phyloP scores from a whole-genome alignment of 2,113 vertebrate species.

The Myotis lucifugus region DNA sequence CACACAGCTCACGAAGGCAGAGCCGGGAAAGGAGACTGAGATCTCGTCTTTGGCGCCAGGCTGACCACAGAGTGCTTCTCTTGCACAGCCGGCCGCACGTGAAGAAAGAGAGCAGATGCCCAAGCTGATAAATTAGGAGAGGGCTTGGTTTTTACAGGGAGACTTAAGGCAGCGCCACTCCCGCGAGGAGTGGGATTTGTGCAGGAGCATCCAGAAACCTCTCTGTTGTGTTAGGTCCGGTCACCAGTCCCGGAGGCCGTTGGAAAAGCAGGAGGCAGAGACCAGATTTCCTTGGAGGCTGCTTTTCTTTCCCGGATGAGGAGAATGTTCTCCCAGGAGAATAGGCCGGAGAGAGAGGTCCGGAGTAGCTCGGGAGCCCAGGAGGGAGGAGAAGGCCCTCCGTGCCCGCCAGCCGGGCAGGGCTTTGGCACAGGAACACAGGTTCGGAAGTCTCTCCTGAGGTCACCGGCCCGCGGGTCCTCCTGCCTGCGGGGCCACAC shows the following conservation, averaged over 20 bases:
- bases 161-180: not conserved
- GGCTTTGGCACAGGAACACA: not conserved
- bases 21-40: not conserved
- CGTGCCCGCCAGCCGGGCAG: not conserved
- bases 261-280: not conserved
- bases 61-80: not conserved
- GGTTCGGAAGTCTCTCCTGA: not conserved
- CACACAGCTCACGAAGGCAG: not conserved
- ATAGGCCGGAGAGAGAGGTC: not conserved
- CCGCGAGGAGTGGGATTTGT: not conserved
- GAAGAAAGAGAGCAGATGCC: not conserved
- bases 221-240: not conserved
- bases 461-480: not conserved
- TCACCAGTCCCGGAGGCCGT: not conserved
- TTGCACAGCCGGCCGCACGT: not conserved
- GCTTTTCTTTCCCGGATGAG: not conserved
- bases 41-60: not conserved
- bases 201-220: not conserved
- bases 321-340: not conserved
- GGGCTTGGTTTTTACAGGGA: not conserved
- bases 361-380: not conserved
- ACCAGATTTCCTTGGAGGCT: not conserved
- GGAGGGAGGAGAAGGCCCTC: not conserved
- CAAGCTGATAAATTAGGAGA: not conserved
- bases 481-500: not conserved